Conservation (phyloP, 2,888 invertebrate genomes). For the Latrodectus elegans region DNA sequence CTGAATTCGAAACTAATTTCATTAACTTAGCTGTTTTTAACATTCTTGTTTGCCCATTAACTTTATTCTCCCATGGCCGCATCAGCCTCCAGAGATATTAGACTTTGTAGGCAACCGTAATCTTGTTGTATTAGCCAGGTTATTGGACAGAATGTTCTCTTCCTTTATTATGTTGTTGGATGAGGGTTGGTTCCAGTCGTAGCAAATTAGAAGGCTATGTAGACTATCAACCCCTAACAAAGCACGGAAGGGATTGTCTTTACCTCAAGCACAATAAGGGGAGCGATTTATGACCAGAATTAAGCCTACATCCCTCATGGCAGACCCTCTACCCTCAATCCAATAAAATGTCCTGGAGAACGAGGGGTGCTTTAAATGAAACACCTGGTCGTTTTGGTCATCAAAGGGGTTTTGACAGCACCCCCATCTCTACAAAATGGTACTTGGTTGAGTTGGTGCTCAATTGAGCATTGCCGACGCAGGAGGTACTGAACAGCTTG, state of each 20-base stretch:
- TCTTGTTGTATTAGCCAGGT: too few relatives aligned
- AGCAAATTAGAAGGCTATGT: background rate
- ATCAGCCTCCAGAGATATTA: too few relatives aligned
- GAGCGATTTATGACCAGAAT: conserved; percentile 52
- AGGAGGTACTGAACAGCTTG: background rate
- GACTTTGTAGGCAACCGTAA: too few relatives aligned
- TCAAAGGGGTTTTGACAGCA: conserved; percentile 42
- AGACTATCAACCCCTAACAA: conserved; percentile 8
- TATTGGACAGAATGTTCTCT: too few relatives aligned
- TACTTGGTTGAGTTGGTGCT: conserved; percentile 32
- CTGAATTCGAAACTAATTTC: too few relatives aligned
- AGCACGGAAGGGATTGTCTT: conserved; percentile 27
- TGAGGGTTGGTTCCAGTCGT: conserved; percentile 10
- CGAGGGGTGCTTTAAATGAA: background rate
- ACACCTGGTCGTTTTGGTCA: conserved; percentile 62
- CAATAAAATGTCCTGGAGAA: conserved; percentile 34
- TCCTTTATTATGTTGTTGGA: conserved; percentile 18
- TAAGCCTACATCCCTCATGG: conserved; percentile 46
- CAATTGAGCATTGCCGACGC: conserved; percentile 40
- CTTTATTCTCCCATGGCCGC: too few relatives aligned
- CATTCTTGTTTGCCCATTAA: too few relatives aligned
- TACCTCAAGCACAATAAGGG: conserved; percentile 50
- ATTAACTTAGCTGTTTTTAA: too few relatives aligned
- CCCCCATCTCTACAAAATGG: conserved; percentile 24
- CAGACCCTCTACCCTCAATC: conserved; percentile 17